A percentile compares a stretch with the other conserved stretches of the same genome.
These are phyloP conservation scores for Piscicola geometra DNA, from an alignment of 2,888 invertebrate species.

Conservation along the genomic window DNA sequence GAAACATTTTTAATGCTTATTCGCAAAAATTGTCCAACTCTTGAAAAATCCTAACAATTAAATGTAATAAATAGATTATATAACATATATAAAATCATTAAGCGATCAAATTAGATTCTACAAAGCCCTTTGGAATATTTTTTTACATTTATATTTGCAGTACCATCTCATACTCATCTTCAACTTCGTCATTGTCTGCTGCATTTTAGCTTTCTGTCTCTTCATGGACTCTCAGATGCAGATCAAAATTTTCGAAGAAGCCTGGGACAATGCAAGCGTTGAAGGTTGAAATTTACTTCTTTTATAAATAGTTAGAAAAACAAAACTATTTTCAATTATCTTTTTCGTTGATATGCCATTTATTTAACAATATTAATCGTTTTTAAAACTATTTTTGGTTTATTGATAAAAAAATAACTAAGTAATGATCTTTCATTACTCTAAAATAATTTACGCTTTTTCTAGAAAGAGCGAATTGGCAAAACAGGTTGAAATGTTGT, in stretches of 20 bases:
- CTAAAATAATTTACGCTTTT: background rate
- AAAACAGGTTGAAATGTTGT: conserved; percentile 4
- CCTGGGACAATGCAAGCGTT: background rate
- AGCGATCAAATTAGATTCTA: too few relatives aligned
- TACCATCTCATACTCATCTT: background rate
- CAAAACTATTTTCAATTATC: too few relatives aligned
- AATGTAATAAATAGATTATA: too few relatives aligned
- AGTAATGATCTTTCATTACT: background rate
- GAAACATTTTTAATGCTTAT: background rate
- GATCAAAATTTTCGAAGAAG: background rate
- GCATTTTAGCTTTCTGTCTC: background rate
- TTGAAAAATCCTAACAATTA: too few relatives aligned
- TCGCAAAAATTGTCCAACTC: too few relatives aligned
- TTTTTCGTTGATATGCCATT: too few relatives aligned
- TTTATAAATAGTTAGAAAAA: too few relatives aligned
- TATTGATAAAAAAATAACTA: too few relatives aligned
- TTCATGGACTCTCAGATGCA: background rate
- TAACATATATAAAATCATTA: too few relatives aligned
- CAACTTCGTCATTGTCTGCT: background rate
- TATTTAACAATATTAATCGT: too few relatives aligned
- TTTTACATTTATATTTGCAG: background rate
- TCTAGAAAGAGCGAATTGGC: background rate
- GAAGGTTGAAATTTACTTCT: background rate
- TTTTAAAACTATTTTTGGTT: too few relatives aligned
- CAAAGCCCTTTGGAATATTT: too few relatives aligned